Evolutionary conservation across 92 coral and sea anemone species (phyloP), one percentile per base, ranked within the genome.

Genomic region (Metridium senile): DNA sequence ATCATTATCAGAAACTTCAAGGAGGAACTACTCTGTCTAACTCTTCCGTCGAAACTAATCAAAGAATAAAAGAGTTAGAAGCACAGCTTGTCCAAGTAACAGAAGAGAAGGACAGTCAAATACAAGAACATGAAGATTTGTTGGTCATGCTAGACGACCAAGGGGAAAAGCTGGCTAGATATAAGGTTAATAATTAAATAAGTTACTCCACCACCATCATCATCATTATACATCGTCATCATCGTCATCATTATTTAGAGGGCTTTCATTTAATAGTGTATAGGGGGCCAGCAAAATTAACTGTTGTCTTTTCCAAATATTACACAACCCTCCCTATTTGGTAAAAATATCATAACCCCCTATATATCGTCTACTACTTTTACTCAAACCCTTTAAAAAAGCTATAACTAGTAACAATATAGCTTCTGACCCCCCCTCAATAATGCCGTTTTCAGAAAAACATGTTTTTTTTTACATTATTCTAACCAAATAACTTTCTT

Each of bases 121-220:
- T 75, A 11, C 77, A 79, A 52, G 98, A 92, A 69, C 97, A 92
- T 63, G 99, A 95, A 62, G 97, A 95, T 27, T 88, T 95, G 49
- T 74, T 95, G 52, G 89, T 92, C 45, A 87, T 95, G 92, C 75
- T 92, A n/a, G 71, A 89, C 68, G 99, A 95, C 26, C 98, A 94
- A 75, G 95, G 82, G 46, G 90, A 83, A 13, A 89, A 89, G 68
- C 66, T 90, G 16, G 70, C 32, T 32, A 81, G 74, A 22, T 94
- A 92, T 79, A 94, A 87, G 98, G 98, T 91, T 79, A 1, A 19
- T 4, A 39, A 39, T 39, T 20, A 1, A 19, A 33, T 16, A 11
- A 65, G 19, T 25, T 21, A 20, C 29, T 54, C n/a, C 11, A 56
- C 23, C 23, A 22, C 21, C 23, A 8, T 58, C 25, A 26, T 30